Conservation (phyloP, 2,888 invertebrate genomes). For the Caenorhabditis wallacei region DNA sequence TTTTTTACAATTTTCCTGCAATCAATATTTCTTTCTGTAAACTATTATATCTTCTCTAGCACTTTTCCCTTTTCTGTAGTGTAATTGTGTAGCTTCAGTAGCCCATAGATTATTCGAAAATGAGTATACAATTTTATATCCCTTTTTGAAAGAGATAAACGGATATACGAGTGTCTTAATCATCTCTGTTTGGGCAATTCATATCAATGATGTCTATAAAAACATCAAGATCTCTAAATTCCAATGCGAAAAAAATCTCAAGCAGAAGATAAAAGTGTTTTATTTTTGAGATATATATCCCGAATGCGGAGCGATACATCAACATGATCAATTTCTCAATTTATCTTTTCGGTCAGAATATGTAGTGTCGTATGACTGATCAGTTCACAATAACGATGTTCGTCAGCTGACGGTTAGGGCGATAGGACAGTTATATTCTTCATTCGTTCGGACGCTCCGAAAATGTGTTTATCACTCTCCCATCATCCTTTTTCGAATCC, state of each 20-base stretch:
- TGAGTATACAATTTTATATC: neutral
- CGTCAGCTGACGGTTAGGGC: constrained; percentile 40
- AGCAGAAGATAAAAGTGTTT: constrained; percentile 12
- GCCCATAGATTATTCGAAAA: neutral
- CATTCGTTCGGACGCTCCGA: constrained; percentile 17
- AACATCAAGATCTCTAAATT: constrained; percentile 32
- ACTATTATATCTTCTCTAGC: neutral
- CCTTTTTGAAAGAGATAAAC: neutral
- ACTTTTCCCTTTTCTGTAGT: constrained; percentile 3
- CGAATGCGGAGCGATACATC: constrained; percentile 36
- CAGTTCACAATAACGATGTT: constrained; percentile 46
- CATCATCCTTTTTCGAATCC: constrained; percentile 3
- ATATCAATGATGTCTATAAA: constrained; percentile 2
- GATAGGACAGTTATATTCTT: constrained; percentile 19
- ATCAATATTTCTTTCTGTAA: no score
- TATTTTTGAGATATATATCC: constrained; percentile 33
- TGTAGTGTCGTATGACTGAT: constrained; percentile 52
- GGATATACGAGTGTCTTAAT: neutral
- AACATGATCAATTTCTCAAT: constrained; percentile 43
- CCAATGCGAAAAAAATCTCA: neutral
- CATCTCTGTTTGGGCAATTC: constrained; percentile 29
- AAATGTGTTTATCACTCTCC: constrained; percentile 24
- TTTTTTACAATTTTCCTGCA: no score
- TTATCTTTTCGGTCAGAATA: constrained; percentile 32
- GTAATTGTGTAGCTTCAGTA: neutral